These are phyloP conservation scores for Melangyna quadrimaculata DNA, from an alignment of 2,888 invertebrate species.

Conservation along the genomic window DNA sequence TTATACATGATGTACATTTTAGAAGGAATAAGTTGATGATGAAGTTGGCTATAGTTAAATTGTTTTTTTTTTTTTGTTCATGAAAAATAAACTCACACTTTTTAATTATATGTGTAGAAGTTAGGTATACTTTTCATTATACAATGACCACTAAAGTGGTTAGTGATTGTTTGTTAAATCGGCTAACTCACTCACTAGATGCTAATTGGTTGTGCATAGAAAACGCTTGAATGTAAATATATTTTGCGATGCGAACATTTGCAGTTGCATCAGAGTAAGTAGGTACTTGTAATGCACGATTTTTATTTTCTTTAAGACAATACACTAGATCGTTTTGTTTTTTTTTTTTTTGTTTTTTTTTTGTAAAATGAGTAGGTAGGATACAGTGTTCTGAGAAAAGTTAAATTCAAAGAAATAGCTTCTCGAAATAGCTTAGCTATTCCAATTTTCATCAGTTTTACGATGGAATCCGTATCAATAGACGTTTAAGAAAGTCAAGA, in stretches of 20 bases:
- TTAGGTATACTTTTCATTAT: slow-evolving; percentile 53
- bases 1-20: not conserved
- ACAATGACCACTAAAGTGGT: slow-evolving; percentile 65
- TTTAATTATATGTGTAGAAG: slow-evolving; percentile 63
- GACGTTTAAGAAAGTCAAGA: not conserved
- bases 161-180: slow-evolving; percentile 68
- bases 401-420: not conserved
- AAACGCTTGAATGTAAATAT: slow-evolving; percentile 51
- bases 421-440: not conserved
- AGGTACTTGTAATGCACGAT: slow-evolving; percentile 28
- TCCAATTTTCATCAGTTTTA: not conserved
- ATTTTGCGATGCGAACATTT: slow-evolving; percentile 39
- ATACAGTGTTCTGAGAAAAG: not conserved
- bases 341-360: not conserved
- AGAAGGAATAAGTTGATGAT: not conserved
- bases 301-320: slow-evolving; percentile 23
- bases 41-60: not conserved
- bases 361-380: not conserved
- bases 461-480: too few relatives aligned
- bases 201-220: slow-evolving; percentile 66
- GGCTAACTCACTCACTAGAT: slow-evolving; percentile 53
- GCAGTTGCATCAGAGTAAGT: slow-evolving; percentile 46
- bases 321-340: not conserved
- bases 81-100: slow-evolving; percentile 46
- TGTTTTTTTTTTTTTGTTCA: not conserved